phyloP scores from a whole-genome alignment of 1,140 invertebrate genomes.

The Triops longicaudatus region DNA sequence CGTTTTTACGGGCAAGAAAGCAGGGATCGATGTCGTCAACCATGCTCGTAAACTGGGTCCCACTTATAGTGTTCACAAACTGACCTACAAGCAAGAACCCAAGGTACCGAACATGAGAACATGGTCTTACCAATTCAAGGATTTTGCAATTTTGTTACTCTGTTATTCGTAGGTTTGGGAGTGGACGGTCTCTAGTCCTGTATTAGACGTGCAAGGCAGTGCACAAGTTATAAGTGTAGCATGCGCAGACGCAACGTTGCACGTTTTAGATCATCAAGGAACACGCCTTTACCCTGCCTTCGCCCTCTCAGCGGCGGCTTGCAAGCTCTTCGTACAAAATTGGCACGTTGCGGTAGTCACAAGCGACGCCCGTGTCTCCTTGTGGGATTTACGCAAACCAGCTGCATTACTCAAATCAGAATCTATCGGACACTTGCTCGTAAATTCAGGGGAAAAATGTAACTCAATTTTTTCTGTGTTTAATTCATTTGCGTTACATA shows the following conservation, averaged over 20 bases:
- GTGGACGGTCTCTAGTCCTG: conserved; percentile 36
- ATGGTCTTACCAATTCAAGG: conserved; percentile 22
- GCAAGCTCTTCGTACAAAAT: conserved; percentile 41
- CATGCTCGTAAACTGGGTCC: conserved; percentile 3
- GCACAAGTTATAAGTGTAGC: conserved; percentile 48
- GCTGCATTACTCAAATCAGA: conserved; percentile 33
- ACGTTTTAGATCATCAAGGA: conserved; percentile 49
- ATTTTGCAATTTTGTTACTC: conserved; percentile 27
- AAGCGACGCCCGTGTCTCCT: conserved; percentile 32
- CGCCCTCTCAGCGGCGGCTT: conserved; percentile 51
- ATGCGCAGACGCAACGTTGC: conserved; percentile 57
- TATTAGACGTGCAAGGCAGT: conserved; percentile 46
- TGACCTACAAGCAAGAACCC: conserved; percentile 24
- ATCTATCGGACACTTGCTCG: conserved; percentile 33
- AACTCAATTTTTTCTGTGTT: conserved; percentile 11
- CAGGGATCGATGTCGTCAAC: conserved; percentile 25
- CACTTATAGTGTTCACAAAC: conserved; percentile 28
- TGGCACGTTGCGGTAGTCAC: conserved; percentile 35
- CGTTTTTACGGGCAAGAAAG: conserved; percentile 29
- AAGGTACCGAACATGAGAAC: conserved; percentile 17
- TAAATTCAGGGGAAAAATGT: conserved; percentile 29
- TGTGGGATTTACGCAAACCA: conserved; percentile 36
- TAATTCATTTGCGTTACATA: too few species aligned
- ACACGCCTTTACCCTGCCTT: conserved; percentile 52
- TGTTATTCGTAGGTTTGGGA: conserved; percentile 25